Evolutionary conservation across 2,888 invertebrate genomes (phyloP).

Genomic region (Cenopis cana): DNA sequence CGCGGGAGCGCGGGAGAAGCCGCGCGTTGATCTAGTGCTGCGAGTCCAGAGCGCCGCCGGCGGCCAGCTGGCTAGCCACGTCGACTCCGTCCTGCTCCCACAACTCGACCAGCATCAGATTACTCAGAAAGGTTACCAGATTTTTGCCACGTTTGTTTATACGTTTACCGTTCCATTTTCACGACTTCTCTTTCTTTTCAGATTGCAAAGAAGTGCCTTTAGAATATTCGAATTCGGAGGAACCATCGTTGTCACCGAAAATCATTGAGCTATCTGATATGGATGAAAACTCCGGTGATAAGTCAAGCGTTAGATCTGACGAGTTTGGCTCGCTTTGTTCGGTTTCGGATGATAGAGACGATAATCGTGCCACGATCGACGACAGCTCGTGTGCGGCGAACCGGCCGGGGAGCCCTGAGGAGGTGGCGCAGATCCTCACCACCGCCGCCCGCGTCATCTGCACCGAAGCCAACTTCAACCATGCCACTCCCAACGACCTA

Average conservation of each 20-base stretch:
- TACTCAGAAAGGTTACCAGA: conserved; percentile 49
- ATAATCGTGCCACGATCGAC: background rate
- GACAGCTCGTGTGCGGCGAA: background rate
- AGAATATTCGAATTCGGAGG: conserved; percentile 15
- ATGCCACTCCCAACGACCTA: conserved; percentile 60
- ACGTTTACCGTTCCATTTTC: background rate
- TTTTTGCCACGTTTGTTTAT: background rate
- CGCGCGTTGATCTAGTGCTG: conserved; percentile 67
- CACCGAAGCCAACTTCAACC: conserved; percentile 51
- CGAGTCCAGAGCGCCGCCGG: conserved; percentile 64
- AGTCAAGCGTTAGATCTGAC: conserved; percentile 1
- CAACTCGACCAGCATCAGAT: conserved; percentile 53
- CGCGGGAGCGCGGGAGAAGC: conserved; percentile 47
- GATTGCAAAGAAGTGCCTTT: conserved; percentile 18
- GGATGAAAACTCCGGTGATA: conserved; percentile 9
- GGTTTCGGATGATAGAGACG: background rate
- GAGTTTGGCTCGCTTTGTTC: conserved; percentile 16
- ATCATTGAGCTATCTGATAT: conserved; percentile 25
- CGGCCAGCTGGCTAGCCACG: conserved; percentile 65
- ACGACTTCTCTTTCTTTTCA: conserved; percentile 24
- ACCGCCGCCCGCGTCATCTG: conserved; percentile 40
- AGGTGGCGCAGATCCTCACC: background rate
- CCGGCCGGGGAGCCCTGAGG: conserved; percentile 1
- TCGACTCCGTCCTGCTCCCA: conserved; percentile 69
- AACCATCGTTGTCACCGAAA: background rate